Percentiles rank a stretch among this genome's conserved stretches.
These are phyloP conservation scores for Pachymerium ferrugineum DNA, from an alignment of 2,888 invertebrate genomes.

Conservation along the genomic window DNA sequence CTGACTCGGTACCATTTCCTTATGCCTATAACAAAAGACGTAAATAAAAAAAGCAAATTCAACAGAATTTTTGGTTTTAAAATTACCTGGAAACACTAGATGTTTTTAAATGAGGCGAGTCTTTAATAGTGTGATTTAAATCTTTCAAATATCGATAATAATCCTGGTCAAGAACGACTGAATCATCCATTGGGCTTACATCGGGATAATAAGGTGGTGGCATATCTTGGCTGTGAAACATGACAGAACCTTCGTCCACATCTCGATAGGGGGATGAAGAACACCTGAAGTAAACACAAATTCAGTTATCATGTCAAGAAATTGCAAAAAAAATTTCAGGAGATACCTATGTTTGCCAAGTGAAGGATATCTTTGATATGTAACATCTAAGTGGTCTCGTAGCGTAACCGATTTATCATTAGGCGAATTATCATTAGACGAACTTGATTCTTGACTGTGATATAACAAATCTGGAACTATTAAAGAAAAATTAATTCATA, in stretches of 20 bases:
- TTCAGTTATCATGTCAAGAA: no score
- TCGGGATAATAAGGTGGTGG: slow-evolving; percentile 26
- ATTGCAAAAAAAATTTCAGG: no score
- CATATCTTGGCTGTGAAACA: slow-evolving; percentile 28
- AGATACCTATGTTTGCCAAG: slow-evolving; percentile 7
- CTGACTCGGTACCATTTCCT: not conserved
- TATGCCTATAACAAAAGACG: not conserved
- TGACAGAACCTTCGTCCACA: not conserved
- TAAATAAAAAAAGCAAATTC: not conserved
- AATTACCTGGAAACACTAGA: not conserved
- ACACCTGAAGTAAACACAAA: not conserved
- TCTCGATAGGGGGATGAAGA: not conserved
- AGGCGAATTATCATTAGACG: slow-evolving; percentile 32
- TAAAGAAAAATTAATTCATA: not conserved
- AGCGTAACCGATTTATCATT: not conserved
- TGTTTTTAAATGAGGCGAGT: not conserved
- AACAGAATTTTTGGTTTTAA: not conserved
- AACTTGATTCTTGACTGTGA: slow-evolving; percentile 36
- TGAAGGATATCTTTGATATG: slow-evolving; percentile 28
- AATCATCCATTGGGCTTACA: not conserved
- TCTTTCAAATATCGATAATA: slow-evolving; percentile 1
- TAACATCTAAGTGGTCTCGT: not conserved
- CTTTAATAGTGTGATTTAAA: not conserved
- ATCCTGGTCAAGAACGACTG: not conserved
- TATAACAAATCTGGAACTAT: slow-evolving; percentile 36